Evolutionary conservation across 2,888 invertebrate species (phyloP), one percentile per base, ranked within the genome.

Genomic region (Nasonia oneida): DNA sequence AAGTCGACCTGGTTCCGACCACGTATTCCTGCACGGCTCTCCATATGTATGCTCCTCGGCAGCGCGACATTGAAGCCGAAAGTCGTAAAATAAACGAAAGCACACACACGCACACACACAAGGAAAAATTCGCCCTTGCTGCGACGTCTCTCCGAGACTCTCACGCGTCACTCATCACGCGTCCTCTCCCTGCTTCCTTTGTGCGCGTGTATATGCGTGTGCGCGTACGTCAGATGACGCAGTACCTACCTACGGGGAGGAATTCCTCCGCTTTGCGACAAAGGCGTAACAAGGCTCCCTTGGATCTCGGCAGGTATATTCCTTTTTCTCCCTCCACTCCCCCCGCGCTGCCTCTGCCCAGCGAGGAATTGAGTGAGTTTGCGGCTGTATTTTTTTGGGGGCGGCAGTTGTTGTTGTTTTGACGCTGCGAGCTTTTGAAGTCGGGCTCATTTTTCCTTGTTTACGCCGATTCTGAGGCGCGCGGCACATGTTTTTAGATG

Each of bases 251-350:
- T 42, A 8, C 42, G 15, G 76, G 33, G n/a, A 67, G n/a, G n/a
- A 12, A 5, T 47, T 47, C 6, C 5, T 42, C n/a, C 33, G 50
- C 57, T 64, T 61, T 75, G 47, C 42, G 81, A 75, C 64, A 73
- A 76, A 71, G 42, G 83, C 42, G 33, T 71, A 83, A 77, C 71
- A 78, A 83, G 73, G 57, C 50, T 50, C 53, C 75, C 67, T n/a
- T 15, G 18, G 10, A 23, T 14, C 29, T 50, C 12, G 67, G 53
- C 29, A 15, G 12, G 4, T 57, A 29, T 4, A 29, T 50, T n/a
- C 37, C 2, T 37, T n/a, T 33, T 15, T 74, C 42, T 29, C 29
- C 18, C 39, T 53, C 5, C 8, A 23, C 12, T 4, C n/a, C 18
- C 12, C 15, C 29, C 29, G 1, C 29, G 29, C 23, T 5, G 47